phyloP scores from a whole-genome alignment of 2,888 invertebrate species.

The Polymixis flavicincta region DNA sequence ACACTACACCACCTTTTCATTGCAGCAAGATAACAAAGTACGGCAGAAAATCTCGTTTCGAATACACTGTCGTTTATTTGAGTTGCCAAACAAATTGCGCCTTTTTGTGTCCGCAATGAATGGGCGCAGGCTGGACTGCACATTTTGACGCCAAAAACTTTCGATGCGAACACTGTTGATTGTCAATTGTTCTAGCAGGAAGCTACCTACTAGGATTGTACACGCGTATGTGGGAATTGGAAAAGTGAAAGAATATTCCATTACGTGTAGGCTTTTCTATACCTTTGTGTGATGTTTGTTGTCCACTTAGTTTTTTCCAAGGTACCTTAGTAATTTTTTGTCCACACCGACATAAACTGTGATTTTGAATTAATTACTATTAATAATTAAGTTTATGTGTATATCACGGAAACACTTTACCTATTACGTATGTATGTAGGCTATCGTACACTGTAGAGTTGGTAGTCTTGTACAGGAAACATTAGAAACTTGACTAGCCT shows the following conservation, averaged over 20 bases:
- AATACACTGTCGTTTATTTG: conserved; percentile 64
- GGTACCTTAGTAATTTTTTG: not conserved
- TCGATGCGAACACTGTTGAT: conserved; percentile 59
- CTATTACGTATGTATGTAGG: conserved; percentile 7
- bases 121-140: conserved; percentile 33
- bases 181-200: conserved; percentile 65
- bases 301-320: not conserved
- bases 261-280: not conserved
- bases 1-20: conserved; percentile 53
- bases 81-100: conserved; percentile 65
- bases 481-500: conserved; percentile 37
- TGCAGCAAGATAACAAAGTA: conserved; percentile 58
- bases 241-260: not conserved
- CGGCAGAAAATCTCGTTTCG: conserved; percentile 61
- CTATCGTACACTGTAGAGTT: conserved; percentile 19
- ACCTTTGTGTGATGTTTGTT: not conserved
- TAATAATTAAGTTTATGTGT: too few species aligned
- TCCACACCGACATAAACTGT: not conserved
- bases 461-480: conserved; percentile 39
- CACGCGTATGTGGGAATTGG: conserved; percentile 1
- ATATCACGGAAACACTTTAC: conserved; percentile 3
- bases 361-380: not conserved
- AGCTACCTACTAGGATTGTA: conserved; percentile 28
- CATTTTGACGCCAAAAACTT: conserved; percentile 56
- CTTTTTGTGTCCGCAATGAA: conserved; percentile 63